Percentiles rank a stretch among this genome's conserved stretches.
Conservation (phyloP, 1,140 invertebrate genomes). For the Bemisia tabaci region DNA sequence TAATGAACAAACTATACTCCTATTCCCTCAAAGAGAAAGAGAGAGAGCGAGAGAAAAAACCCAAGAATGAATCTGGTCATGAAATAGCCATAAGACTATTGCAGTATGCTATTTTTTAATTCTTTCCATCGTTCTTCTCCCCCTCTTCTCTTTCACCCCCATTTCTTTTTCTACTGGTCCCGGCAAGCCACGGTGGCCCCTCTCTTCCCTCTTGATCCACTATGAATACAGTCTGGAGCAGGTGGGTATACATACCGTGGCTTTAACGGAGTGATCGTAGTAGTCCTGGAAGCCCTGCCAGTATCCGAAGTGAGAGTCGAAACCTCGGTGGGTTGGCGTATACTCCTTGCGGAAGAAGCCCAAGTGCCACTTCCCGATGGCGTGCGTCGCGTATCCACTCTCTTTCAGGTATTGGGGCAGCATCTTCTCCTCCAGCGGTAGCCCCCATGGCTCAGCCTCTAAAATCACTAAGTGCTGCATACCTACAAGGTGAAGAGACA, state of each 20-base stretch:
- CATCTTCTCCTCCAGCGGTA: slow-evolving; percentile 52
- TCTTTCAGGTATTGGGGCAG: slow-evolving; percentile 60
- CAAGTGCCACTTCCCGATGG: slow-evolving; percentile 83
- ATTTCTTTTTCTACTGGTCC: too few species aligned
- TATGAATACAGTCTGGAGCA: too few species aligned
- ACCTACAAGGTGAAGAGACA: slow-evolving; percentile 34
- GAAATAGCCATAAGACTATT: too few species aligned
- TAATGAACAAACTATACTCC: too few species aligned
- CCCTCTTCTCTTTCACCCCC: too few species aligned
- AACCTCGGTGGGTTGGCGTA: slow-evolving; percentile 62
- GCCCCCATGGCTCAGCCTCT: slow-evolving; percentile 52
- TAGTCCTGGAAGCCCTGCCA: slow-evolving; percentile 71
- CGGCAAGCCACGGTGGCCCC: too few species aligned
- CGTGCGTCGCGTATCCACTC: slow-evolving; percentile 62
- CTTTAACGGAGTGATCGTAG: slow-evolving; percentile 49
- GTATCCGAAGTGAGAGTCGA: slow-evolving; percentile 71
- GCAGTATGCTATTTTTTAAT: too few species aligned
- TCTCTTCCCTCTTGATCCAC: too few species aligned
- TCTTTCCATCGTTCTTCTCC: too few species aligned
- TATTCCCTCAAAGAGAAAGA: too few species aligned
- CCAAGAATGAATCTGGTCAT: too few species aligned
- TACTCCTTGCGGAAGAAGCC: slow-evolving; percentile 54
- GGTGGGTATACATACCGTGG: neutral
- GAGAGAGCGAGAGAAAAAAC: too few species aligned
- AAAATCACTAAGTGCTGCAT: slow-evolving; percentile 63